Base-by-base conservation (phyloP, 2,113 vertebrate genomes). In the Corythoichthys intestinalis region DNA sequence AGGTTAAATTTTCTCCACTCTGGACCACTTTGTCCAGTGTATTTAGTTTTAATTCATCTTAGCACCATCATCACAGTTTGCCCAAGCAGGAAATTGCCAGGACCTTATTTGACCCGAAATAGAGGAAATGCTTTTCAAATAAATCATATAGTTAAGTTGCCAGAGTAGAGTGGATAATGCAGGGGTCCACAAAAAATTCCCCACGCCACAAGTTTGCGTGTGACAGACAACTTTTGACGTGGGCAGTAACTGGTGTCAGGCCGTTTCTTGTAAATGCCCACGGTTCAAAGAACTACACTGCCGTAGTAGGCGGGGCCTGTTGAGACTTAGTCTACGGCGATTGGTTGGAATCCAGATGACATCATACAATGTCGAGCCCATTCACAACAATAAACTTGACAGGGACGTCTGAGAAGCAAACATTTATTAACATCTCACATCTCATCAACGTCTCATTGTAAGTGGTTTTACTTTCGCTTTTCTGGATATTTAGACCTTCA, bases 191-290 rank as follows among this genome's bases (percentile, higher is more conserved):
- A 83, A 50, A 81, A 59, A 88, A 89, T 78, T 83, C 83, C 86
- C 87, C 77, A 61, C 52, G 63, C 72, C 37, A 47, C 66, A 67
- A 64, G 37, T 47, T 66, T 82, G 81, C 88, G 76, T 88, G 83
- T 88, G 86, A 86, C 80, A 83, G 54, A 67, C 66, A 46, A 20
- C 59, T 62, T 46, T 56, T 64, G 4, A 79, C 80, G 84, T 86
- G 82, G 84, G 85, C 68, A 77, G 81, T 35, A 9, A 9, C 8
- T 79, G 78, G 6, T 65, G 67, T 79, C 86, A 87, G 65, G 39
- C 79, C 81, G 91, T 93, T 96, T 96, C 94, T 96, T 91, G 94
- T 94, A 96, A 96, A 93, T 79, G 79, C 65, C 15, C 6, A 28
- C 41, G 20, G 70, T 95, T 94, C 79, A 65, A 39, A 93, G 93